Conservation (phyloP, 2,113 vertebrate species). For the Rhinichthys klamathensis region DNA sequence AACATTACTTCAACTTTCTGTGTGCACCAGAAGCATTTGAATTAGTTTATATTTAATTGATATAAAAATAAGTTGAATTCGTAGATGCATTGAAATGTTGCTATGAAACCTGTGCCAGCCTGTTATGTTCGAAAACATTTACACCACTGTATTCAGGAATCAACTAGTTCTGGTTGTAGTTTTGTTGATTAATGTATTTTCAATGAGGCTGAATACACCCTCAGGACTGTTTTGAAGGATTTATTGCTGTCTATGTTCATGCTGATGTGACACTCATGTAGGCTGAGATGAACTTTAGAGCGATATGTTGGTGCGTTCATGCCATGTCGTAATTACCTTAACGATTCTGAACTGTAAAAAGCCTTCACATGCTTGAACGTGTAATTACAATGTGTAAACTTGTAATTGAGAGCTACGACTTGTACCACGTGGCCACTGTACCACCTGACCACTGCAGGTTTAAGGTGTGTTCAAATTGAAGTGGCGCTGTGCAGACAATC, state of each 20-base stretch:
- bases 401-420: too few relatives aligned
- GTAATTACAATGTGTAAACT: too few relatives aligned
- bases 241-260: not conserved
- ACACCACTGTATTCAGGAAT: not conserved
- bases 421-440: too few relatives aligned
- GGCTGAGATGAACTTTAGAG: constrained; percentile 8
- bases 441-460: too few relatives aligned
- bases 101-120: not conserved
- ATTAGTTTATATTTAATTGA: not conserved
- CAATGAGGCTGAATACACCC: not conserved
- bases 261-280: constrained; percentile 35
- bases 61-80: not conserved
- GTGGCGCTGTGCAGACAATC: too few relatives aligned
- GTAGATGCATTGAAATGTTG: not conserved
- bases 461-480: too few relatives aligned
- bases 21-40: not conserved
- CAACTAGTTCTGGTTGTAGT: constrained; percentile 3
- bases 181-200: not conserved
- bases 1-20: not conserved
- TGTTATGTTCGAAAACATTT: not conserved
- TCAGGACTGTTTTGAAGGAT: constrained; percentile 1
- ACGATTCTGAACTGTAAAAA: too few relatives aligned
- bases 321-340: too few relatives aligned
- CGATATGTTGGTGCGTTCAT: not conserved
- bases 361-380: too few relatives aligned